Evolutionary conservation across 1,140 invertebrate genomes (phyloP).

Genomic region (Harlomillsia oculata): DNA sequence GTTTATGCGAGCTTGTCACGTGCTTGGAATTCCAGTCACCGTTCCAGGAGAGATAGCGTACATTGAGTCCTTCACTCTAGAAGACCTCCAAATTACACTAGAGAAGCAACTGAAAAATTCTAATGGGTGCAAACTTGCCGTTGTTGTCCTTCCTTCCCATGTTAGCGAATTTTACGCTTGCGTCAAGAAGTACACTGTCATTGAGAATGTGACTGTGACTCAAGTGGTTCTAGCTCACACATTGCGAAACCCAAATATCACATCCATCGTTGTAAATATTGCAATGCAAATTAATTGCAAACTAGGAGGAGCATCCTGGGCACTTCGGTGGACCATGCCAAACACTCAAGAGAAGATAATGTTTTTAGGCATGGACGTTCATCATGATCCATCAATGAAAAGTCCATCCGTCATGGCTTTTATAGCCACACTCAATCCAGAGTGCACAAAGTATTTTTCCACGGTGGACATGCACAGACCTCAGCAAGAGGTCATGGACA

Average conservation of each 20-base stretch:
- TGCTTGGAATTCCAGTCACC: not conserved
- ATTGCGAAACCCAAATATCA: conserved; percentile 55
- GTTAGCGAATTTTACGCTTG: conserved; percentile 79
- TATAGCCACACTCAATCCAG: conserved; percentile 65
- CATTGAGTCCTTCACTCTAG: not conserved
- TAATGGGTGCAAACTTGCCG: conserved; percentile 53
- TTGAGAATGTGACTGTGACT: conserved; percentile 64
- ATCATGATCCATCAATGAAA: conserved; percentile 53
- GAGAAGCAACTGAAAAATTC: not conserved
- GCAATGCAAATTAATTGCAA: conserved; percentile 91
- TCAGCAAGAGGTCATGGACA: conserved; percentile 64
- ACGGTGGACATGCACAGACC: conserved; percentile 55
- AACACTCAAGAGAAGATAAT: conserved; percentile 54
- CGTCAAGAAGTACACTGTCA: conserved; percentile 78
- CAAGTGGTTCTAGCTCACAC: conserved; percentile 59
- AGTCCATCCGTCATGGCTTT: conserved; percentile 58
- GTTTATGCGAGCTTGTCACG: not conserved
- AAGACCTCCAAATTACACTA: not conserved
- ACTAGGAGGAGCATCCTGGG: conserved; percentile 84
- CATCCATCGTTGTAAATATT: conserved; percentile 77
- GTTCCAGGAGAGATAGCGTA: not conserved
- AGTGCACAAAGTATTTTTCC: conserved; percentile 67
- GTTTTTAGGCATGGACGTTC: conserved; percentile 85
- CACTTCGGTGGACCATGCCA: conserved; percentile 43
- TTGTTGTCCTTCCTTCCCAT: conserved; percentile 66